These are phyloP conservation scores for Empis stercorea DNA, from an alignment of 2,888 invertebrate genomes.

Conservation along the genomic window DNA sequence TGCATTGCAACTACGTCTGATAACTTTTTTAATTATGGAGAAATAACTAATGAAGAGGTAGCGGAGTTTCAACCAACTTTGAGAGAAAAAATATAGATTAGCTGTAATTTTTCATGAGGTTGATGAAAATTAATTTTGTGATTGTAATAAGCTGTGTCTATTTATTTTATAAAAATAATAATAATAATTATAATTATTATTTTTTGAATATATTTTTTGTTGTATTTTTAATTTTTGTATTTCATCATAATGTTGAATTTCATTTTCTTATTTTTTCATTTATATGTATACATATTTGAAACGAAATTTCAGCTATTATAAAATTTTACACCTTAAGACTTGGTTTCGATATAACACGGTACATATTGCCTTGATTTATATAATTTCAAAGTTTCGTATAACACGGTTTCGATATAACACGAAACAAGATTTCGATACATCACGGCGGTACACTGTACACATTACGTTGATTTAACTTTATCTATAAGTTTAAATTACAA, in stretches of 20 bases:
- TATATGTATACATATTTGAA: neutral
- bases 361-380: constrained; percentile 1
- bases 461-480: neutral
- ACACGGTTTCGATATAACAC: neutral
- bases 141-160: neutral
- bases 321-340: constrained; percentile 2
- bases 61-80: neutral
- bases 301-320: constrained; percentile 3
- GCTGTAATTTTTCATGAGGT: constrained; percentile 2
- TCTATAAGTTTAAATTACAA: no score
- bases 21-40: neutral
- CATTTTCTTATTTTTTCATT: neutral
- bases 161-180: neutral
- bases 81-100: neutral
- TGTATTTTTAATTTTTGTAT: neutral
- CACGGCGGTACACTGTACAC: no score
- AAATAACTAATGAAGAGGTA: constrained; percentile 2
- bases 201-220: neutral
- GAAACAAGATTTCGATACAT: neutral
- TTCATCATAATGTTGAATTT: neutral
- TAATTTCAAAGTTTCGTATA: constrained; percentile 1
- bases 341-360: constrained; percentile 3
- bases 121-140: constrained; percentile 1
- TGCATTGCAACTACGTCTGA: neutral
- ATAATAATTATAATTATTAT: constrained; percentile 1